Evolutionary conservation across 2,797 vertebrate genomes (phyloP).

Genomic region (Denticeps clupeoides): DNA sequence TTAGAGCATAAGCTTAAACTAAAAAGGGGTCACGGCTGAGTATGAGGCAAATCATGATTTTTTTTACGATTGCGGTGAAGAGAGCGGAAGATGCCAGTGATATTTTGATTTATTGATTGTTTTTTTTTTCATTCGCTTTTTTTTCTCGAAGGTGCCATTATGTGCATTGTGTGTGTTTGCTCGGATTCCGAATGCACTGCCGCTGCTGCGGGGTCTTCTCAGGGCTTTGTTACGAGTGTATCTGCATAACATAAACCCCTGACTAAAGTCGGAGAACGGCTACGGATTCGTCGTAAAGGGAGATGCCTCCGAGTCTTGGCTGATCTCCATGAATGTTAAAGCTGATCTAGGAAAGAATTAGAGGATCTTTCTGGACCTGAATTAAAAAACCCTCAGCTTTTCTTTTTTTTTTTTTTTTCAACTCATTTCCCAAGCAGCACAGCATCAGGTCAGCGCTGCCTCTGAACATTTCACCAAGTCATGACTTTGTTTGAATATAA

Average conservation of each 20-base stretch:
- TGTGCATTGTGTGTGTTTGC: neutral
- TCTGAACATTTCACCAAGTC: neutral
- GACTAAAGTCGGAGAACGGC: constrained; percentile 31
- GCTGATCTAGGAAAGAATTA: constrained; percentile 42
- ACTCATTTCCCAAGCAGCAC: too few species aligned
- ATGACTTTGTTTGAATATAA: neutral
- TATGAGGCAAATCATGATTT: too few species aligned
- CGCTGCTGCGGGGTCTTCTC: constrained; percentile 6
- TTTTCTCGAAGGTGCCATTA: too few species aligned
- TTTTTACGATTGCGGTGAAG: too few species aligned
- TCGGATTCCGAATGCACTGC: neutral
- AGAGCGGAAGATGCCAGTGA: too few species aligned
- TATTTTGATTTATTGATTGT: too few species aligned
- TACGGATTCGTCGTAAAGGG: constrained; percentile 36
- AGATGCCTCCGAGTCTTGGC: constrained; percentile 55
- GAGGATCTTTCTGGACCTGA: neutral
- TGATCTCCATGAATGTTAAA: constrained; percentile 49
- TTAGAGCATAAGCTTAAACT: too few species aligned
- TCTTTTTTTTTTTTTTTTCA: too few species aligned
- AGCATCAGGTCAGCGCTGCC: constrained; percentile 3
- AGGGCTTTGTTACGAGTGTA: constrained; percentile 36
- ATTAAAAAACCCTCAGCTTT: too few species aligned
- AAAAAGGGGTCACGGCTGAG: too few species aligned
- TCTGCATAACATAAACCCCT: constrained; percentile 37
- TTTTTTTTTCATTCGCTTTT: too few species aligned